phyloP scores from a whole-genome alignment of 2,797 vertebrate genomes.

The Picus viridis region DNA sequence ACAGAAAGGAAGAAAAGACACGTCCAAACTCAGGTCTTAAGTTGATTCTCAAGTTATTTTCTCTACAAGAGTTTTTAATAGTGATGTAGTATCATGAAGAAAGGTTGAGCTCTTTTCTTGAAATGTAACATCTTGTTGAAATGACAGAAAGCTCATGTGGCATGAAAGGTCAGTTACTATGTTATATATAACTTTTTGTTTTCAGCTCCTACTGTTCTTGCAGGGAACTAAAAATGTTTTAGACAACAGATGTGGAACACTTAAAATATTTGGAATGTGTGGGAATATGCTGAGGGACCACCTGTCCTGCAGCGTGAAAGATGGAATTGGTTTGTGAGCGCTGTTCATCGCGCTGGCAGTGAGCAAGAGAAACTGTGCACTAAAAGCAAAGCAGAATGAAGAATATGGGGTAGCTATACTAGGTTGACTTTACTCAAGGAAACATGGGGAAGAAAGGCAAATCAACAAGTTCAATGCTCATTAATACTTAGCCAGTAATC shows the following conservation, averaged over 20 bases:
- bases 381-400: not conserved
- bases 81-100: not conserved
- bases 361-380: not conserved
- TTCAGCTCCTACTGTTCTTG: constrained; percentile 52
- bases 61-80: not conserved
- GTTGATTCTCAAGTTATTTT: constrained; percentile 24
- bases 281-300: constrained; percentile 63
- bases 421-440: not conserved
- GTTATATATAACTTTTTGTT: constrained; percentile 52
- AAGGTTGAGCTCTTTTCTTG: not conserved
- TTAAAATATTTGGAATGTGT: constrained; percentile 59
- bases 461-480: not conserved
- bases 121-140: constrained; percentile 31
- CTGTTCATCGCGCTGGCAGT: not conserved
- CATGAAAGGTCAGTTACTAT: constrained; percentile 45
- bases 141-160: constrained; percentile 20
- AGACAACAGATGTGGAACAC: constrained; percentile 68
- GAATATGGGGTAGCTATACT: not conserved
- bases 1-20: not conserved
- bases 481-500: constrained; percentile 16
- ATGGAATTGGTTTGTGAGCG: not conserved
- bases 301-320: constrained; percentile 59
- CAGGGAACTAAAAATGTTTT: constrained; percentile 45
- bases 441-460: not conserved
- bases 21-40: not conserved